A percentile compares a stretch with the other conserved stretches of the same genome.
These are phyloP conservation scores for Cyrtonyx montezumae DNA, from an alignment of 2,113 vertebrate species.

Conservation along the genomic window DNA sequence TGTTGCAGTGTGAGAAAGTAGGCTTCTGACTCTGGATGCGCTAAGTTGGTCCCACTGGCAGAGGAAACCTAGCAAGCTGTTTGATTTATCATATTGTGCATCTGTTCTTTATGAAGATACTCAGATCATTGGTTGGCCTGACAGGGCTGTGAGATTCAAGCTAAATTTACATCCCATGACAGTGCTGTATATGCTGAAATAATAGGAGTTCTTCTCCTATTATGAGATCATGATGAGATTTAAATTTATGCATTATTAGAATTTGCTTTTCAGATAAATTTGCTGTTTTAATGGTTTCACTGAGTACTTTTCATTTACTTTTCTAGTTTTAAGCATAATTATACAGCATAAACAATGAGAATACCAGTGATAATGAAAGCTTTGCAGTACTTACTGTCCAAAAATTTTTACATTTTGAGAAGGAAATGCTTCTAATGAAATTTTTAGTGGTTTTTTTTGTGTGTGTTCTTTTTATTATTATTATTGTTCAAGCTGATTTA, in stretches of 20 bases:
- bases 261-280: conserved; percentile 12
- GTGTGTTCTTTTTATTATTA: background rate
- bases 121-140: background rate
- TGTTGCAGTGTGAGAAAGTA: conserved; percentile 19
- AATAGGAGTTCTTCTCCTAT: background rate
- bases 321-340: conserved; percentile 9
- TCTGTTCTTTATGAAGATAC: conserved; percentile 30
- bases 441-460: background rate
- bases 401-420: conserved; percentile 15
- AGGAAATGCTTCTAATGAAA: background rate
- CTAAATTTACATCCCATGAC: background rate
- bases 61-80: conserved; percentile 44
- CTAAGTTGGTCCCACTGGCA: conserved; percentile 11
- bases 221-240: conserved; percentile 15
- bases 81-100: conserved; percentile 9
- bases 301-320: background rate
- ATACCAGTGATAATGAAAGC: background rate
- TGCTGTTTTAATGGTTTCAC: conserved; percentile 2
- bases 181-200: background rate
- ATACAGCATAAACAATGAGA: background rate
- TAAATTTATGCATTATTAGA: conserved; percentile 20
- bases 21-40: conserved; percentile 30
- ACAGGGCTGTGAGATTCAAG: background rate
- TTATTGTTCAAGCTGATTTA: background rate
- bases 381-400: conserved; percentile 13